These are phyloP conservation scores for Toxotes chatareus DNA, from an alignment of 2,113 vertebrate genomes.

Conservation along the genomic window DNA sequence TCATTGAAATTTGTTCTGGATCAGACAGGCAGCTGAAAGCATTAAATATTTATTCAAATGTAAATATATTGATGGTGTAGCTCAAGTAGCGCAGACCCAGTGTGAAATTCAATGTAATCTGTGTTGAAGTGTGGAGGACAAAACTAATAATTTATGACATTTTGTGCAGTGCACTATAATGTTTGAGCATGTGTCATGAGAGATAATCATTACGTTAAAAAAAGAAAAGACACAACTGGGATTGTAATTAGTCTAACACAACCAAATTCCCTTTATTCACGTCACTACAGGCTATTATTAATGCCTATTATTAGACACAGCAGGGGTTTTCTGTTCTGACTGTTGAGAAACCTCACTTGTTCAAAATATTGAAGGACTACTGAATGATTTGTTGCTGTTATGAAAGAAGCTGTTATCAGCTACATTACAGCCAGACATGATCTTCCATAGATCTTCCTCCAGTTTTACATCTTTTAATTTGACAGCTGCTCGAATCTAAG, in stretches of 20 bases:
- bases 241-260: constrained; percentile 23
- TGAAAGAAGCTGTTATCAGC: not conserved
- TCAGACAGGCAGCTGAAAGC: not conserved
- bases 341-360: not conserved
- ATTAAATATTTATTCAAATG: not conserved
- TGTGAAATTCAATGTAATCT: constrained; percentile 20
- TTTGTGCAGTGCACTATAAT: not conserved
- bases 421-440: not conserved
- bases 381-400: not conserved
- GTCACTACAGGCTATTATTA: not conserved
- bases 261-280: constrained; percentile 10
- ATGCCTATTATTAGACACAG: constrained; percentile 20
- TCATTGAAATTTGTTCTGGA: not conserved
- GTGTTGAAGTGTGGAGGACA: not conserved
- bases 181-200: not conserved
- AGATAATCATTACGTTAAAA: constrained; percentile 9
- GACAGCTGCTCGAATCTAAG: not conserved
- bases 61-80: not conserved
- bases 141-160: constrained; percentile 5
- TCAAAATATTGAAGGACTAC: not conserved
- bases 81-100: not conserved
- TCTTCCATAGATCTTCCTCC: not conserved
- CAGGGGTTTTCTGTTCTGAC: not conserved
- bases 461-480: not conserved
- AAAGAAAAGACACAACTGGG: not conserved